These are phyloP conservation scores for Smittia sp. DNA, from an alignment of 2,888 invertebrate genomes.

Conservation along the genomic window DNA sequence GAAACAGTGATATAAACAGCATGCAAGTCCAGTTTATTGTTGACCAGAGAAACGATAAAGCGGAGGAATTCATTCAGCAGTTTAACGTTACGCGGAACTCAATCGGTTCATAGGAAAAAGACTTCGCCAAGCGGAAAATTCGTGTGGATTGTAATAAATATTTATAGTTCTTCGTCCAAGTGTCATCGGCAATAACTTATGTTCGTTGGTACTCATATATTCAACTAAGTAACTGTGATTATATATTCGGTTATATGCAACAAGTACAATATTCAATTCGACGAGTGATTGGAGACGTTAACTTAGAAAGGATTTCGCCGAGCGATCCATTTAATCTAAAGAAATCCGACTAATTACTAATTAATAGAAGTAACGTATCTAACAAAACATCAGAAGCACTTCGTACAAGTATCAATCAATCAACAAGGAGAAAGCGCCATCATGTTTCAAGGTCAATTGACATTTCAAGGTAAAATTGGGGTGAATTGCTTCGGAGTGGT, in stretches of 20 bases:
- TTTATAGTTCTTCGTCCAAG: background rate
- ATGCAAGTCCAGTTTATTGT: slow-evolving; percentile 24
- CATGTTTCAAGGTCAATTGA: background rate
- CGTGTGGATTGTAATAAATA: slow-evolving; percentile 11
- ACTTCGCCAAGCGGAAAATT: background rate
- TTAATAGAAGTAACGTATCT: background rate
- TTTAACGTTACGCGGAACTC: no score
- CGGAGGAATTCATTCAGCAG: no score
- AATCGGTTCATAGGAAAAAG: background rate
- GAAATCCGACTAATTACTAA: no score
- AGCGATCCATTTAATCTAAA: no score
- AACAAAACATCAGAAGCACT: background rate
- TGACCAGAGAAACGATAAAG: background rate
- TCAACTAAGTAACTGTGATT: background rate
- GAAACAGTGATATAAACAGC: slow-evolving; percentile 42
- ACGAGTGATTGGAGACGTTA: background rate
- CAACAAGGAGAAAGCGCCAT: slow-evolving; percentile 12
- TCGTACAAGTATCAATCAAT: background rate
- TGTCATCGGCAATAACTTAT: background rate
- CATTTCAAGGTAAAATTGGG: background rate
- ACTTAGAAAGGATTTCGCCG: no score
- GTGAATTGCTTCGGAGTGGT: no score
- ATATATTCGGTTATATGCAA: slow-evolving; percentile 10
- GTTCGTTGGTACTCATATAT: background rate
- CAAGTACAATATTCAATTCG: slow-evolving; percentile 20